Base-by-base conservation (phyloP, 2,797 vertebrate species). In the Clamator glandarius region DNA sequence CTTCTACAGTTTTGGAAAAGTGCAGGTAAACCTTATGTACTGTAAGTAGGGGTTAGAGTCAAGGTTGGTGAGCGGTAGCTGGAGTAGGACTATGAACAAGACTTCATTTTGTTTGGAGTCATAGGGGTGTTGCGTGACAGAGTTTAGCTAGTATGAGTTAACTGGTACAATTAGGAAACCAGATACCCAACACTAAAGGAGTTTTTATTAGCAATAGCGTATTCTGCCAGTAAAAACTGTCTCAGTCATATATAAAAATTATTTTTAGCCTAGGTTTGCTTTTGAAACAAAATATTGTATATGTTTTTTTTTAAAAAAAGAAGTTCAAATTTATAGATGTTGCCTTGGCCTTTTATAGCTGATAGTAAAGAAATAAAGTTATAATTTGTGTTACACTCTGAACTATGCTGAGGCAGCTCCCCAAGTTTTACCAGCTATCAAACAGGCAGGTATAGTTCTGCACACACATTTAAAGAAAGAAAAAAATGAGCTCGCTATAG, bases 381-480 rank as follows among this genome's bases (percentile, higher is more conserved):
- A 23, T 14, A 61, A 17, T 58, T 42, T 39, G n/a, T 50, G 15
- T 62, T 18, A 20, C 6, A 8, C 23, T 52, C 5, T 31, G 16
- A 31, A 8, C 9, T 26, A 12, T 44, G 17, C 78, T 61, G 26
- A 51, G 39, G 21, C 11, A 76, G 33, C 25, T 79, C 42, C 28
- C 6, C 12, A n/a, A 25, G 28, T 82, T 72, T 41, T 73, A 13
- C 20, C 44, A 39, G 42, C 11, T 39, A 0, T 57, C 4, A 7
- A 67, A 21, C 3, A 41, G 31, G 12, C 1, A 1, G 8, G 3
- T 80, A 6, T 41, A 50, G 25, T 62, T 83, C 57, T 0, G 5
- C 20, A 61, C 6, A 20, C 2, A 21, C 4, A 5, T 29, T 54
- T 28, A 57, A 83, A 69, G 33, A 59, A 52, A 33, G 18, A 6